Percentiles rank a stretch among this genome's conserved stretches.
These are phyloP conservation scores for Lepidocolaptes lacrymiger DNA, from an alignment of 2,797 vertebrate genomes.

Conservation along the genomic window DNA sequence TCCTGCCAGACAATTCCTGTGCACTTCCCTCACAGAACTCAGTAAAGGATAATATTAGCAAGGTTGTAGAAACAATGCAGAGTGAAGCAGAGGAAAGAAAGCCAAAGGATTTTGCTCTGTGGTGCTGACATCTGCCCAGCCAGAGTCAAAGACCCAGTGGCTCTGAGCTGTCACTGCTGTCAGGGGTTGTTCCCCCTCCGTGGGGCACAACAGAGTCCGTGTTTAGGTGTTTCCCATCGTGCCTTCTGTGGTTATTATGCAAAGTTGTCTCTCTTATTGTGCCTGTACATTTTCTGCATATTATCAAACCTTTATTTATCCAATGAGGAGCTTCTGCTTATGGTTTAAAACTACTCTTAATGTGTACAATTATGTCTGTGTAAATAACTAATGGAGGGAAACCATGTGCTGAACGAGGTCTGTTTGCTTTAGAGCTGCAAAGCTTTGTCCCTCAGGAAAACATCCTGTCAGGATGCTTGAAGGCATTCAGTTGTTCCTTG, in stretches of 20 bases:
- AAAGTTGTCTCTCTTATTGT: not conserved
- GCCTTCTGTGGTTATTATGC: not conserved
- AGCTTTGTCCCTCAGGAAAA: not conserved
- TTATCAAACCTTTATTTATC: not conserved
- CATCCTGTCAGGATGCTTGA: not conserved
- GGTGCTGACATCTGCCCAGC: not conserved
- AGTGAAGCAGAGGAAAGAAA: not conserved
- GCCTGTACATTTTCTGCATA: not conserved
- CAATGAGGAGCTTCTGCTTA: not conserved
- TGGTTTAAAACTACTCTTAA: not conserved
- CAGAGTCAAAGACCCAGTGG: not conserved
- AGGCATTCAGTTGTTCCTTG: not conserved
- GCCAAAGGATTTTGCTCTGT: not conserved
- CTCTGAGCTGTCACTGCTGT: not conserved
- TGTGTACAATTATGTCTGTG: not conserved
- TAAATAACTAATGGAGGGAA: not conserved
- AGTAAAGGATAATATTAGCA: not conserved
- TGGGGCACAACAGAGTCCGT: not conserved
- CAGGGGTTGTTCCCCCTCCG: not conserved
- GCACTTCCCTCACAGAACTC: not conserved
- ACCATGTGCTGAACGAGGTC: not conserved
- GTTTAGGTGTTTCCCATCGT: rapidly evolving
- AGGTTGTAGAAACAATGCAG: not conserved
- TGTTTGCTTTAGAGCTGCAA: not conserved
- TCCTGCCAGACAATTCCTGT: not conserved